These are phyloP conservation scores for Eupithecia vulgata DNA, from an alignment of 2,888 invertebrate species.

Conservation along the genomic window DNA sequence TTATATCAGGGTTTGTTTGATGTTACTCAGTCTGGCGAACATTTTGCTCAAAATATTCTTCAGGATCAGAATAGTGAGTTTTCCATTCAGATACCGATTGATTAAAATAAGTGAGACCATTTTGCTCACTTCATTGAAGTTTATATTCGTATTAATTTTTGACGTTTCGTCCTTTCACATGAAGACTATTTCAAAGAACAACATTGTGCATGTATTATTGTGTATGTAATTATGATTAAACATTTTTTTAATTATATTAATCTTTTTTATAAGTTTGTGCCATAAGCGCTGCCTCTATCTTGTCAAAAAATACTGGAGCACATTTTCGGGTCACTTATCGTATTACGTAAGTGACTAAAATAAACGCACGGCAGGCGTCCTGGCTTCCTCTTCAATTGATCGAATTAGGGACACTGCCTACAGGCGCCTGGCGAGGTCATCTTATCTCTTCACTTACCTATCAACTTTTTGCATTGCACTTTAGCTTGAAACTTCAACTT, in stretches of 20 bases:
- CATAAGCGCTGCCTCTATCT: not conserved
- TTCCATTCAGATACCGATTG: not conserved
- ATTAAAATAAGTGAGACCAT: not conserved
- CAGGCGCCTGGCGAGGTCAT: constrained; percentile 35
- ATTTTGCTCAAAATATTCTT: not conserved
- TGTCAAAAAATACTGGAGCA: constrained; percentile 9
- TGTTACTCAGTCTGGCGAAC: not conserved
- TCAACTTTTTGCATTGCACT: not conserved
- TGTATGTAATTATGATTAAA: too few species aligned
- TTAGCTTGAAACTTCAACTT: not conserved
- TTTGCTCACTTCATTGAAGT: not conserved
- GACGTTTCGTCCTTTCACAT: not conserved
- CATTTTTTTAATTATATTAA: not conserved
- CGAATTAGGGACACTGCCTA: constrained; percentile 42
- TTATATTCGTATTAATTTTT: not conserved
- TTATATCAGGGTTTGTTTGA: constrained; percentile 1
- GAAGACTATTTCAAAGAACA: not conserved
- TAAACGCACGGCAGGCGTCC: constrained; percentile 33
- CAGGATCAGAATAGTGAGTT: not conserved
- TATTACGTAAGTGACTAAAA: constrained; percentile 35
- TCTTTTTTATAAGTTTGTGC: not conserved
- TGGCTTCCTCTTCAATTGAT: constrained; percentile 40
- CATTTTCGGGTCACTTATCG: constrained; percentile 12
- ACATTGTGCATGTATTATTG: too few species aligned
- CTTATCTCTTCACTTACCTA: not conserved